A percentile compares a stretch with the other conserved stretches of the same genome.
Conservation (phyloP, 2,888 invertebrate species). For the Coleophora deauratella region DNA sequence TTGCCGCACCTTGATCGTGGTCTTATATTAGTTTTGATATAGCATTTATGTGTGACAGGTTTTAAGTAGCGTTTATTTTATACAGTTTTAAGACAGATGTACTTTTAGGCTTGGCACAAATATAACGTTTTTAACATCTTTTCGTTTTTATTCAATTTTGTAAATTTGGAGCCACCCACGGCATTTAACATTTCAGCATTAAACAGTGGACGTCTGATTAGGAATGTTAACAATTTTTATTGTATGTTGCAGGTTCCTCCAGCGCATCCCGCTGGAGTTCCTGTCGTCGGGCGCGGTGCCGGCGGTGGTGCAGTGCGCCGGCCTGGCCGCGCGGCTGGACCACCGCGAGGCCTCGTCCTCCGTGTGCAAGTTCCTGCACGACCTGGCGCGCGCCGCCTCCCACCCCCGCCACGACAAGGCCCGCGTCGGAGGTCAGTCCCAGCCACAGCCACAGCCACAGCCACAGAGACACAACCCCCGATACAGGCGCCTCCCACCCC, state of each 20-base stretch:
- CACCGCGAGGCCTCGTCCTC: constrained; percentile 97
- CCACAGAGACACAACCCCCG: too few species aligned
- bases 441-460: too few species aligned
- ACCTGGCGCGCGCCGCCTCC: constrained; percentile 80
- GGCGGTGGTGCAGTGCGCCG: constrained; percentile 86
- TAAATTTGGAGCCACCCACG: too few species aligned
- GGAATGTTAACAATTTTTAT: too few species aligned
- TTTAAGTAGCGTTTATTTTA: too few species aligned
- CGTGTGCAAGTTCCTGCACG: constrained; percentile 96
- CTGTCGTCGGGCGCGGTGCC: constrained; percentile 83
- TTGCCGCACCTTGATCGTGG: too few species aligned
- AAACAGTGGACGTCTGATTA: too few species aligned
- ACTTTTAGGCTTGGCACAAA: background rate
- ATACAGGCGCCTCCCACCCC: too few species aligned
- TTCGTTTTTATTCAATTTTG: background rate
- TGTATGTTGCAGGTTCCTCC: constrained; percentile 82
- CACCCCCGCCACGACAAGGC: constrained; percentile 28
- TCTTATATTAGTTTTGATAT: too few species aligned
- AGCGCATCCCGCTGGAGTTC: constrained; percentile 88
- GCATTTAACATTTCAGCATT: too few species aligned
- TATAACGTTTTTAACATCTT: background rate
- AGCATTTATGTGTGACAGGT: too few species aligned
- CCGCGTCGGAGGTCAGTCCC: constrained; percentile 27
- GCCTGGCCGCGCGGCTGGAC: constrained; percentile 88
- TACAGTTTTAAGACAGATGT: too few species aligned